These are phyloP conservation scores for Drosophila kohkoa DNA, from an alignment of 1,140 invertebrate species.

Conservation along the genomic window DNA sequence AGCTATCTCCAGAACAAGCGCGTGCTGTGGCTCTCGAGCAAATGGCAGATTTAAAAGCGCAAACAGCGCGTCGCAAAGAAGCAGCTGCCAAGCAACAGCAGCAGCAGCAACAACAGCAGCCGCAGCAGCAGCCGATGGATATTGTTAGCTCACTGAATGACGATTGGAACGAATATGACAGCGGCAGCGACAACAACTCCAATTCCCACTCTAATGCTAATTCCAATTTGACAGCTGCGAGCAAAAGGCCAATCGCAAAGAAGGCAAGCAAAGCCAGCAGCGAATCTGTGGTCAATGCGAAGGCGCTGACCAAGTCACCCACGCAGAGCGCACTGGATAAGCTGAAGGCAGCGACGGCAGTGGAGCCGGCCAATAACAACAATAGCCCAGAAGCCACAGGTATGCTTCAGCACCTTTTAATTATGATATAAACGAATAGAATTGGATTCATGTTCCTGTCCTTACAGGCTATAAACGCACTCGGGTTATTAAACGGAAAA, in stretches of 20 bases:
- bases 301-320: conserved; percentile 48
- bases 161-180: conserved; percentile 82
- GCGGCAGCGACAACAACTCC: conserved; percentile 37
- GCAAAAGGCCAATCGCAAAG: conserved; percentile 18
- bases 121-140: conserved; percentile 34
- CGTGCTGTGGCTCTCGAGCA: conserved; percentile 75
- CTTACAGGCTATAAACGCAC: conserved; percentile 84
- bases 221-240: conserved; percentile 7
- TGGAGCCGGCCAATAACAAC: conserved; percentile 1
- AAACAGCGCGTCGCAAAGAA: conserved; percentile 65
- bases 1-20: conserved; percentile 70
- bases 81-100: conserved; percentile 33
- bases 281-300: conserved; percentile 36
- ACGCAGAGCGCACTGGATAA: conserved; percentile 19
- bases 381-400: conserved; percentile 34
- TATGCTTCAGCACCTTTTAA: conserved; percentile 8
- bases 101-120: conserved; percentile 21
- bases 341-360: conserved; percentile 1
- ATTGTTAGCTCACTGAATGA: conserved; percentile 65
- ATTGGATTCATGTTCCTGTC: neutral
- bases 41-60: conserved; percentile 61
- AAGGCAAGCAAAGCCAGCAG: conserved; percentile 18
- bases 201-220: conserved; percentile 8
- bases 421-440: no score
- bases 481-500: conserved; percentile 88